These are phyloP conservation scores for Meiosimyza platycephala DNA, from an alignment of 2,888 invertebrate species.

Conservation along the genomic window DNA sequence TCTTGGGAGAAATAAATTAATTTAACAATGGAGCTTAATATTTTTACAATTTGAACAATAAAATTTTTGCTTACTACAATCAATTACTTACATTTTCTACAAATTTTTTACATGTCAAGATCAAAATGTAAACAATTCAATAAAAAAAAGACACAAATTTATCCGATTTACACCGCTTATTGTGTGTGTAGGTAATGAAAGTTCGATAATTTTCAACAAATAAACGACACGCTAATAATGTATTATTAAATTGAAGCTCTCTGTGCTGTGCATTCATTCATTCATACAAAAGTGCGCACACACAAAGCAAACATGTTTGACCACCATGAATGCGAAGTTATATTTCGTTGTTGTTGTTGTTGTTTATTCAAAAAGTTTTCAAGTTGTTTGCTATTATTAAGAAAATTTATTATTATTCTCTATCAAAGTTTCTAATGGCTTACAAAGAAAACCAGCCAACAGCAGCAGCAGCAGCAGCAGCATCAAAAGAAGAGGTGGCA, in stretches of 20 bases:
- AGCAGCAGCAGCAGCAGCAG: slow-evolving; percentile 25
- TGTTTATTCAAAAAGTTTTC: slow-evolving; percentile 11
- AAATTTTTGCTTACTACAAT: too few relatives aligned
- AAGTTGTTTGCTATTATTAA: neutral
- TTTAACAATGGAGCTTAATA: too few relatives aligned
- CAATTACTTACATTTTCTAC: too few relatives aligned
- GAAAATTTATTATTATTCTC: neutral
- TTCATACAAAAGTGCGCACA: too few relatives aligned
- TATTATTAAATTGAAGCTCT: slow-evolving; percentile 52
- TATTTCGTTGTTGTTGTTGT: neutral
- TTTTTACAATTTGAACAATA: too few relatives aligned
- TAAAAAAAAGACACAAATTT: too few relatives aligned
- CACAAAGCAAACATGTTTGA: neutral
- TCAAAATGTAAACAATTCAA: too few relatives aligned
- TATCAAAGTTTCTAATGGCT: neutral
- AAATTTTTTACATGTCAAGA: too few relatives aligned
- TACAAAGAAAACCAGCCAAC: neutral
- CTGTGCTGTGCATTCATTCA: slow-evolving; percentile 29
- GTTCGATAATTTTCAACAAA: slow-evolving; percentile 57
- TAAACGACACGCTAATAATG: slow-evolving; percentile 59
- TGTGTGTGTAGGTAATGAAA: slow-evolving; percentile 45
- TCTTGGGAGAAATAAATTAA: too few relatives aligned
- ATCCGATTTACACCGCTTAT: slow-evolving; percentile 34
- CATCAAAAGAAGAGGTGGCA: neutral
- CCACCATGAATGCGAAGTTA: neutral